phyloP scores from a whole-genome alignment of 2,888 invertebrate genomes.

The Caenorhabditis macrosperma region DNA sequence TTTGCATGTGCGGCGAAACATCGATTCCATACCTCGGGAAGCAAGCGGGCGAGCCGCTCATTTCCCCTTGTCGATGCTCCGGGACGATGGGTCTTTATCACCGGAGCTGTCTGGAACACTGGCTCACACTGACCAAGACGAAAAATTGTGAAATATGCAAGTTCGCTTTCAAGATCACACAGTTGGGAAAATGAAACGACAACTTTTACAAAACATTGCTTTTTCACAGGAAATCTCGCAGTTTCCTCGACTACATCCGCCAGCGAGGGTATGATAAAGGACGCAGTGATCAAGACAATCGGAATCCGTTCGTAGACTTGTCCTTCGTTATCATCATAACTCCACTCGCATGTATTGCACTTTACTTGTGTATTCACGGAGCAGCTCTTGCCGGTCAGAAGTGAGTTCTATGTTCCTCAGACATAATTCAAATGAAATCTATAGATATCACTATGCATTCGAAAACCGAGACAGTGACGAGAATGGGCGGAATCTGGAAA shows the following conservation, averaged over 20 bases:
- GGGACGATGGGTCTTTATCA: slow-evolving; percentile 87
- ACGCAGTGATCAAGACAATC: slow-evolving; percentile 78
- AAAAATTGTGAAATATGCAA: slow-evolving; percentile 88
- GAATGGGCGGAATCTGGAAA: slow-evolving; percentile 34
- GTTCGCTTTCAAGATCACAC: slow-evolving; percentile 85
- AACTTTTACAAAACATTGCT: not conserved
- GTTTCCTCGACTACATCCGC: slow-evolving; percentile 69
- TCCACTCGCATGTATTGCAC: slow-evolving; percentile 83
- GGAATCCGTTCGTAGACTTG: slow-evolving; percentile 83
- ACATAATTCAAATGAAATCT: not conserved
- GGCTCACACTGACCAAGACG: slow-evolving; percentile 86
- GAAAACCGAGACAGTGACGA: slow-evolving; percentile 47
- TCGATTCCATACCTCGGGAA: slow-evolving; percentile 68
- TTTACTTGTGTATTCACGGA: slow-evolving; percentile 81
- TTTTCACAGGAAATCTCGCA: slow-evolving; percentile 80
- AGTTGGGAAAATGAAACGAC: slow-evolving; percentile 81
- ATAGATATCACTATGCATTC: slow-evolving; percentile 51
- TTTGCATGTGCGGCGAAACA: slow-evolving; percentile 83
- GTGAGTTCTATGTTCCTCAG: not conserved
- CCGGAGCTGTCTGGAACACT: slow-evolving; percentile 86
- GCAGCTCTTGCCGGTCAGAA: slow-evolving; percentile 46
- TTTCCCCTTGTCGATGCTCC: slow-evolving; percentile 84
- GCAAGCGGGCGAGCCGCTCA: slow-evolving; percentile 81
- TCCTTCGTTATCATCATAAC: slow-evolving; percentile 84
- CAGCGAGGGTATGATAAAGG: slow-evolving; percentile 47